Evolutionary conservation across 1,140 invertebrate species (phyloP).

Genomic region (Pseudomyrmex flavicornis): DNA sequence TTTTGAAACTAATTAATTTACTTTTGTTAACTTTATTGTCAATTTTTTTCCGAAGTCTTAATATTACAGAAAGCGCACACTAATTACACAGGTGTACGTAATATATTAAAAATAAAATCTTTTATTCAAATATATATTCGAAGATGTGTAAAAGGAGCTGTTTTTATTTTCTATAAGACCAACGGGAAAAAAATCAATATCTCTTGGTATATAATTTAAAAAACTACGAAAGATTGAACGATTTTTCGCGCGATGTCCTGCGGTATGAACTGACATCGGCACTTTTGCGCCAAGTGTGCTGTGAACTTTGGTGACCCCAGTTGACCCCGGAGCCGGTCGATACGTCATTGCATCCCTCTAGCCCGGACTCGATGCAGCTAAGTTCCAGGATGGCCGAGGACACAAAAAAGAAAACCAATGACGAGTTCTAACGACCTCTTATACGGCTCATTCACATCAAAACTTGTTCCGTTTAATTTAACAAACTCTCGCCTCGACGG

Average conservation of each 20-base stretch:
- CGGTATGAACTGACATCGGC: conserved; percentile 24
- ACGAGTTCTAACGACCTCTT: background rate
- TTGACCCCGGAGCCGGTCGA: conserved; percentile 82
- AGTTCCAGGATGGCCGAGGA: conserved; percentile 48
- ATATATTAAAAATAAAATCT: too few species aligned
- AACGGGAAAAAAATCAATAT: background rate
- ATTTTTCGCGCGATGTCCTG: conserved; percentile 13
- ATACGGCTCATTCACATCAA: background rate
- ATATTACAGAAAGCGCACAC: too few species aligned
- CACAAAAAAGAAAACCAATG: background rate
- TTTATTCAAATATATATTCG: too few species aligned
- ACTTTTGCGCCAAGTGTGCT: conserved; percentile 77
- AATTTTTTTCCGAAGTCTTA: too few species aligned
- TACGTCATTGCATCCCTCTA: conserved; percentile 79
- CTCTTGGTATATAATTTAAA: background rate
- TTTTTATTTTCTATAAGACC: too few species aligned
- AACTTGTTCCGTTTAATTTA: background rate
- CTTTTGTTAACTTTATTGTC: background rate
- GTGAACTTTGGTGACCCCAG: conserved; percentile 84
- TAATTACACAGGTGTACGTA: too few species aligned
- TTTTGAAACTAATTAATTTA: background rate
- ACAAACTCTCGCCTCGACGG: background rate
- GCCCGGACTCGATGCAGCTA: conserved; percentile 61
- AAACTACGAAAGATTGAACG: background rate
- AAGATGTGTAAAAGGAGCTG: too few species aligned